These are phyloP conservation scores for Drosophila falleni DNA, from an alignment of 2,888 invertebrate genomes.

Conservation along the genomic window DNA sequence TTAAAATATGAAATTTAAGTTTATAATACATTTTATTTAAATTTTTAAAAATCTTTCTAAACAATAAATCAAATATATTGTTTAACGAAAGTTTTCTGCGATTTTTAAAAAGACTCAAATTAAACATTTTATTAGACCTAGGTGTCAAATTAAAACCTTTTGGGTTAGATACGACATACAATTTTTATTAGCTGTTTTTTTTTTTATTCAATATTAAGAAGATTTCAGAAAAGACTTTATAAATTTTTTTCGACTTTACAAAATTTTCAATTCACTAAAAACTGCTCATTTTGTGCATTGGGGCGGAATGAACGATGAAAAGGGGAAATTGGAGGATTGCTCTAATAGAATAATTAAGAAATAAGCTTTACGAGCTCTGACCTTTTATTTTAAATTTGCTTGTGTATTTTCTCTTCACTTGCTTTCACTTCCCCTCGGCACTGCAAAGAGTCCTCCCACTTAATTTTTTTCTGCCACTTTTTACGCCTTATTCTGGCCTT, in stretches of 20 bases:
- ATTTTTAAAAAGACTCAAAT: no score
- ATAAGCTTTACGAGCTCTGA: slow-evolving; percentile 1
- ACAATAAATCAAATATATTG: no score
- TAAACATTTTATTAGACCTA: no score
- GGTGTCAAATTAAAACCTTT: no score
- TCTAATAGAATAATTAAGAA: slow-evolving; percentile 12
- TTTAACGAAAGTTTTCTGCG: no score
- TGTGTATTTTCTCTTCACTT: background rate
- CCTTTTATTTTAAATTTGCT: slow-evolving; percentile 4
- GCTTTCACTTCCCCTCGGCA: background rate
- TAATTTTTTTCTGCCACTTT: slow-evolving; percentile 1
- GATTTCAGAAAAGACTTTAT: background rate
- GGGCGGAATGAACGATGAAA: background rate
- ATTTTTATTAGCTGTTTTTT: no score
- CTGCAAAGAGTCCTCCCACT: slow-evolving; percentile 1
- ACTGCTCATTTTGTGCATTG: slow-evolving; percentile 4
- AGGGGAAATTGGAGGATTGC: background rate
- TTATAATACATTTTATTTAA: background rate
- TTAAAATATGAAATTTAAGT: background rate
- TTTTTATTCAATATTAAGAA: background rate
- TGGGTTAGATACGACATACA: no score
- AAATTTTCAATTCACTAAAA: background rate
- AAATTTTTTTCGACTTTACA: background rate
- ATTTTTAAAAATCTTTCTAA: no score
- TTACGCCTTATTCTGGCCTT: slow-evolving; percentile 12